Percentiles rank a stretch among this genome's conserved stretches.
Conservation (phyloP, 2,797 vertebrate species). For the Allobates femoralis region DNA sequence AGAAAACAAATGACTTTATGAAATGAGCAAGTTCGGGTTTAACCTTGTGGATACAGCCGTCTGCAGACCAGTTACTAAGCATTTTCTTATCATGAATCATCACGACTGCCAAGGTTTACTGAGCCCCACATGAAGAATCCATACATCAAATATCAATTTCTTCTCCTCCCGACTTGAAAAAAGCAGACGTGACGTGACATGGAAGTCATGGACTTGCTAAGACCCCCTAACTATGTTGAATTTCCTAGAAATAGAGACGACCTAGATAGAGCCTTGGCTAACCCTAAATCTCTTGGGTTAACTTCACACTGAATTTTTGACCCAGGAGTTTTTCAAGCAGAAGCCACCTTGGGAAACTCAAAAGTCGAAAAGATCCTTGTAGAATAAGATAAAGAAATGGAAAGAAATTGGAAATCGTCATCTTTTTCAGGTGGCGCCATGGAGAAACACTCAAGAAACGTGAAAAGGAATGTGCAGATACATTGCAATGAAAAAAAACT, state of each 20-base stretch:
- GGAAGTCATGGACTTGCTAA: background rate
- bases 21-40: slow-evolving; percentile 23
- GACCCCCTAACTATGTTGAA: background rate
- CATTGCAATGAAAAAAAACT: too few relatives aligned
- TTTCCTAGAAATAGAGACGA: background rate
- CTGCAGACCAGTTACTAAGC: slow-evolving; percentile 27
- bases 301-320: too few relatives aligned
- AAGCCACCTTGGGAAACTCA: too few relatives aligned
- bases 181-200: slow-evolving; percentile 7
- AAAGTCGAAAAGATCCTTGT: too few relatives aligned
- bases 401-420: too few relatives aligned
- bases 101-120: background rate
- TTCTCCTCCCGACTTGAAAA: background rate
- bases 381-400: too few relatives aligned
- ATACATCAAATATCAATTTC: slow-evolving; percentile 19
- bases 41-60: slow-evolving; percentile 5
- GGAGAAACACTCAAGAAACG: too few relatives aligned
- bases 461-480: too few relatives aligned
- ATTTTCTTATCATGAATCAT: slow-evolving; percentile 40
- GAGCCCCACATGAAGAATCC: slow-evolving; percentile 6
- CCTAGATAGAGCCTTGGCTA: background rate
- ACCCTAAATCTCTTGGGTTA: too few relatives aligned
- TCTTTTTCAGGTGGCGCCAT: too few relatives aligned
- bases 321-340: too few relatives aligned
- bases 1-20: slow-evolving; percentile 27